Conservation (phyloP, 2,888 invertebrate species). For the Allophyes oxyacanthae region DNA sequence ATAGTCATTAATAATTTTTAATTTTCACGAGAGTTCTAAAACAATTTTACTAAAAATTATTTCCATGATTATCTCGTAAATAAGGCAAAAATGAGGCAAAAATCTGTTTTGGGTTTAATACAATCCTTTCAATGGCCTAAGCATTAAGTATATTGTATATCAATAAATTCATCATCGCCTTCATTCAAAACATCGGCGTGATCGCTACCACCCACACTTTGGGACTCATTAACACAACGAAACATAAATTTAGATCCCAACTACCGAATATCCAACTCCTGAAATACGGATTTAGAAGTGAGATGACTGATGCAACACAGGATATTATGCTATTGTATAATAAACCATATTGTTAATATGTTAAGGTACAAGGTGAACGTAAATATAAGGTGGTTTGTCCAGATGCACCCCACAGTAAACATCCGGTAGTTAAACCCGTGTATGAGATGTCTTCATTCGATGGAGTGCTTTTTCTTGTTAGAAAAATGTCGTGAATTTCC, state of each 20-base stretch:
- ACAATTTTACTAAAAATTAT: no score
- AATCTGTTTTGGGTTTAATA: conserved; percentile 1
- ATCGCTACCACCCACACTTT: conserved; percentile 59
- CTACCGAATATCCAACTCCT: conserved; percentile 59
- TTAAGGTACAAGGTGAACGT: conserved; percentile 37
- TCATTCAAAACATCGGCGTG: conserved; percentile 46
- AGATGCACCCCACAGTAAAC: conserved; percentile 63
- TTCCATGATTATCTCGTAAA: no score
- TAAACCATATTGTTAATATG: conserved; percentile 33
- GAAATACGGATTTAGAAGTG: conserved; percentile 57
- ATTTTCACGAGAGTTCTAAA: no score
- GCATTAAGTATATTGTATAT: conserved; percentile 16
- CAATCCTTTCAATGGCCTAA: conserved; percentile 1
- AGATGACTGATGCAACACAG: conserved; percentile 17
- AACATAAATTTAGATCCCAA: conserved; percentile 60
- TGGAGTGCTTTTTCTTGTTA: conserved; percentile 76
- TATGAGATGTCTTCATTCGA: conserved; percentile 65
- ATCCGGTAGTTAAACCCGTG: conserved; percentile 73
- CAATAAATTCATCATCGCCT: conserved; percentile 56
- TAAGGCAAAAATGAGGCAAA: no score
- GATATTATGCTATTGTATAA: conserved; percentile 16
- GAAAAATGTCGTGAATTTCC: conserved; percentile 56
- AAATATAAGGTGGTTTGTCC: conserved; percentile 24
- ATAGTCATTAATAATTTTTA: no score
- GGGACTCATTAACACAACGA: conserved; percentile 62